Conservation (phyloP, 2,888 invertebrate genomes). For the Caenorhabditis macrosperma region DNA sequence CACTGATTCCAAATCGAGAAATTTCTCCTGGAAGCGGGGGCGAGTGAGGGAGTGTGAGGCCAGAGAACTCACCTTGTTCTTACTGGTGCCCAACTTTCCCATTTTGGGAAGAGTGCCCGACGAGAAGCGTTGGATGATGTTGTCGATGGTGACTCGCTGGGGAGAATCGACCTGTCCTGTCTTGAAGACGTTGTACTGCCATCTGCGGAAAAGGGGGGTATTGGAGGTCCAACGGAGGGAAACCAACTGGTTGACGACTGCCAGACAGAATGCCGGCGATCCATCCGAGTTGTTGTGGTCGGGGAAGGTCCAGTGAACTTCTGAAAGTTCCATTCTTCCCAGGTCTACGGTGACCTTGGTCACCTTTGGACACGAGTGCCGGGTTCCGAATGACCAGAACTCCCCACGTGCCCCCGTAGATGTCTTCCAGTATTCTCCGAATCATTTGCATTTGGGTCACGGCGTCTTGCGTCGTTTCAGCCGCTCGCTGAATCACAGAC, state of each 20-base stretch:
- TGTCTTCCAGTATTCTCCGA: conserved; percentile 78
- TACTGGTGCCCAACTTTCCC: conserved; percentile 33
- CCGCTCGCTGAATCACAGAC: conserved; percentile 73
- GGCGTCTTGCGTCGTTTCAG: conserved; percentile 67
- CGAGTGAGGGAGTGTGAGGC: background rate
- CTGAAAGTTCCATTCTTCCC: conserved; percentile 17
- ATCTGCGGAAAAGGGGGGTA: conserved; percentile 47
- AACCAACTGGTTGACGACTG: conserved; percentile 66
- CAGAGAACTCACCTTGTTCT: conserved; percentile 25
- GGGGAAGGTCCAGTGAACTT: conserved; percentile 80
- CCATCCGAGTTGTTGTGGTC: conserved; percentile 76
- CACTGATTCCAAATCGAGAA: conserved; percentile 19
- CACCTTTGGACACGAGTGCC: conserved; percentile 73
- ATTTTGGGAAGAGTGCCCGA: conserved; percentile 55
- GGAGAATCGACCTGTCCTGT: conserved; percentile 75
- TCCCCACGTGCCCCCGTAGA: conserved; percentile 80
- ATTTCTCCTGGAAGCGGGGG: conserved; percentile 24
- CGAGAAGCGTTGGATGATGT: conserved; percentile 68
- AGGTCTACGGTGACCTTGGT: background rate
- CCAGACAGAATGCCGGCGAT: conserved; percentile 77
- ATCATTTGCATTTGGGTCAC: conserved; percentile 77
- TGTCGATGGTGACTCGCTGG: conserved; percentile 77
- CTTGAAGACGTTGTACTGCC: conserved; percentile 80
- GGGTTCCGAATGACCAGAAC: conserved; percentile 77
- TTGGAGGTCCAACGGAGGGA: background rate